These are phyloP conservation scores for Brachionichthys hirsutus DNA, from an alignment of 2,113 vertebrate genomes.

Conservation along the genomic window DNA sequence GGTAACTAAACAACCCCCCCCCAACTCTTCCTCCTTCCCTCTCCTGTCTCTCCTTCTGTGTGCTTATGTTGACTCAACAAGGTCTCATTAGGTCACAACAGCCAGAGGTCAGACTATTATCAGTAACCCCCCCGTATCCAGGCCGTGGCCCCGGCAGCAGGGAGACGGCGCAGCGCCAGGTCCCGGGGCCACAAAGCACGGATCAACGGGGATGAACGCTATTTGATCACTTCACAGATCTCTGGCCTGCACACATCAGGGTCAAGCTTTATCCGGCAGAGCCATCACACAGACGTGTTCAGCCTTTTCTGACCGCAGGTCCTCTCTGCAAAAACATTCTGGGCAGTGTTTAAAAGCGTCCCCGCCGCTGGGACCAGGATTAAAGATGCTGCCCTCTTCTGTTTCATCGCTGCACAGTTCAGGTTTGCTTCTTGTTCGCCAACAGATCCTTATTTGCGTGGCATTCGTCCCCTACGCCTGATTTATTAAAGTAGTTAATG, in stretches of 20 bases:
- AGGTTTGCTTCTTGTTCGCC: conserved; percentile 52
- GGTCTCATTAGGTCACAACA: conserved; percentile 44
- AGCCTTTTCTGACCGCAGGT: conserved; percentile 15
- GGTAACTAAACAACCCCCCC: conserved; percentile 57
- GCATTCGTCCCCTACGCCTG: conserved; percentile 48
- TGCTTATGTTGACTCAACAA: conserved; percentile 60
- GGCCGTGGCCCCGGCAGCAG: conserved; percentile 48
- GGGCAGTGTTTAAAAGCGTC: conserved; percentile 25
- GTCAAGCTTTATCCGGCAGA: conserved; percentile 54
- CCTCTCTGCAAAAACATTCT: not conserved
- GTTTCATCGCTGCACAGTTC: conserved; percentile 60
- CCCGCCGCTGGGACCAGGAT: conserved; percentile 2
- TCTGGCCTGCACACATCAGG: conserved; percentile 52
- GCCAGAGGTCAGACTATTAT: conserved; percentile 60
- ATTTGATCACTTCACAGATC: conserved; percentile 68
- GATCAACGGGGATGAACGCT: conserved; percentile 57
- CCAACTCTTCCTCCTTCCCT: conserved; percentile 37
- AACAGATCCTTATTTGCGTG: conserved; percentile 51
- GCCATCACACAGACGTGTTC: conserved; percentile 20
- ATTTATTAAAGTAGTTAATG: conserved; percentile 82
- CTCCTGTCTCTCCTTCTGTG: conserved; percentile 11
- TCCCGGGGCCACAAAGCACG: conserved; percentile 42
- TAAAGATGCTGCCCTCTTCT: conserved; percentile 20
- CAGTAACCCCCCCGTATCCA: conserved; percentile 47
- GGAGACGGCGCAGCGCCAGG: conserved; percentile 8